Conservation (phyloP, 64 coral and sea anemone genomes). For the Porites lutea region DNA sequence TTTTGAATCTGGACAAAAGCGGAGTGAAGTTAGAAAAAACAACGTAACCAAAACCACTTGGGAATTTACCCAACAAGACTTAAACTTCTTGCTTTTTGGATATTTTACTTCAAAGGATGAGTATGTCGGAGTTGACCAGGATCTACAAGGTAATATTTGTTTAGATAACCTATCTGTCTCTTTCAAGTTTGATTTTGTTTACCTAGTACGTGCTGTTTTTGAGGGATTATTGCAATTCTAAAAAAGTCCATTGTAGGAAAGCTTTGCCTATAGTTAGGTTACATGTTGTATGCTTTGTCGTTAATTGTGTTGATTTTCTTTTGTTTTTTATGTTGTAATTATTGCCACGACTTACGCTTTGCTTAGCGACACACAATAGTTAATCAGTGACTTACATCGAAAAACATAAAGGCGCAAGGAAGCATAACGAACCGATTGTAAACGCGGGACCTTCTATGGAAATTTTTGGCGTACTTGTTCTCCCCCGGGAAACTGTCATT, state of each 20-base stretch:
- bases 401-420: background rate
- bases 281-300: slow-evolving; percentile 32
- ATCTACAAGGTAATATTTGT: slow-evolving; percentile 8
- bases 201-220: background rate
- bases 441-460: background rate
- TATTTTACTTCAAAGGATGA: slow-evolving; percentile 42
- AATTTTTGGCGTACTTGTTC: slow-evolving; percentile 11
- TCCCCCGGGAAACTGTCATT: slow-evolving; percentile 22
- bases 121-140: background rate
- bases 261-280: slow-evolving; percentile 14
- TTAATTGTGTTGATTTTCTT: slow-evolving; percentile 24
- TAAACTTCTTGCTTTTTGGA: slow-evolving; percentile 28
- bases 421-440: slow-evolving; percentile 22
- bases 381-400: background rate
- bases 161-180: background rate
- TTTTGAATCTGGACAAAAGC: background rate
- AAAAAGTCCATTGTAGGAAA: slow-evolving; percentile 11
- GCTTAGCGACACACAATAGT: slow-evolving; percentile 20
- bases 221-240: slow-evolving; percentile 20
- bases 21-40: background rate
- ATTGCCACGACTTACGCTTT: slow-evolving; percentile 12
- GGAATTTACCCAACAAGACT: slow-evolving; percentile 20
- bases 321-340: slow-evolving; percentile 63
- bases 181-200: slow-evolving; percentile 7
- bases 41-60: background rate